These are phyloP conservation scores for Rotaria macrura DNA, from an alignment of 2,888 invertebrate species.

Conservation along the genomic window DNA sequence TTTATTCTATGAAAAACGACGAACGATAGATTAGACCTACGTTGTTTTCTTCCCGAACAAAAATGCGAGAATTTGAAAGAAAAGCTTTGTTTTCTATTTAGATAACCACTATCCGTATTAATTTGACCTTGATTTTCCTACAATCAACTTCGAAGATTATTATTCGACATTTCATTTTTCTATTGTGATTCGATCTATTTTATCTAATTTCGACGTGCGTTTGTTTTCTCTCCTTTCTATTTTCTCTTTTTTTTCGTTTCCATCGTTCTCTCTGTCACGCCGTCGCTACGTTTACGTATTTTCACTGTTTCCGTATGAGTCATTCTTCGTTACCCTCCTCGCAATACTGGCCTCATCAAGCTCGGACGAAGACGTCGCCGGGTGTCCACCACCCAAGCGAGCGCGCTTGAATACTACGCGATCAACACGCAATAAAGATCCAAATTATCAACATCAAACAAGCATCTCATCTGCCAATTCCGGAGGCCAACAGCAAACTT, in stretches of 20 bases:
- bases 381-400: conserved; percentile 17
- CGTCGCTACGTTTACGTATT: background rate
- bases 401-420: background rate
- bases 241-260: background rate
- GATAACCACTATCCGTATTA: background rate
- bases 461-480: background rate
- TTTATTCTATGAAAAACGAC: background rate
- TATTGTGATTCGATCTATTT: background rate
- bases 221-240: background rate
- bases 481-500: background rate
- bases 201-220: background rate
- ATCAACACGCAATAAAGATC: background rate
- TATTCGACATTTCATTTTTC: background rate
- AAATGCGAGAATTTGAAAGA: no score
- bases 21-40: no score
- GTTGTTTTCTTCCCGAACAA: no score
- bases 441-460: background rate
- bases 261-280: background rate
- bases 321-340: conserved; percentile 11
- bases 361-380: conserved; percentile 10
- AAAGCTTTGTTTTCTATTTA: background rate
- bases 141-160: background rate
- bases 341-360: conserved; percentile 22
- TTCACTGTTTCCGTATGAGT: background rate
- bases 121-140: background rate